Base-by-base conservation (phyloP, 2,888 invertebrate genomes). In the Criorhina ranunculi region DNA sequence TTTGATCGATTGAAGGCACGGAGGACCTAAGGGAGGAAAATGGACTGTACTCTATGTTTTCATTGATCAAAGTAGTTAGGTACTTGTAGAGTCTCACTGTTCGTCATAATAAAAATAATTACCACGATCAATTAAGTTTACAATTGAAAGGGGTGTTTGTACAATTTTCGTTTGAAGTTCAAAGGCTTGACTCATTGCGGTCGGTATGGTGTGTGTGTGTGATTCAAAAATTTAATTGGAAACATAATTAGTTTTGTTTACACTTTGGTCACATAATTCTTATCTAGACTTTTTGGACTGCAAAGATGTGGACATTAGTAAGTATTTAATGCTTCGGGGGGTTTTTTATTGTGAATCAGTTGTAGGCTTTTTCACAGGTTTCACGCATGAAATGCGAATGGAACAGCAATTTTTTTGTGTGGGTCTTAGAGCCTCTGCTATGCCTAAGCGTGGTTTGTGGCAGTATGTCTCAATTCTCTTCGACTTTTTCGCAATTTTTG, bases 91-190 rank as follows among this genome's bases (percentile, higher is more conserved):
- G 24, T 3, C 24, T 4, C 4, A 4, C 4, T 24, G 24, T 24
- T 24, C 24, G 24, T 24, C 24, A 24, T 4, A 24, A 8, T 46
- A 17, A 46, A 19, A 19, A 46, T 24, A 46, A 46, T 46, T 19
- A 46, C 46, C 24, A 8, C 46, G 15, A 46, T 46, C 46, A 46
- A 46, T 46, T 46, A 19, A 46, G 19, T 11, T 46, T 15, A 19
- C 46, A 46, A 11, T 19, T 46, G 19, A 19, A 19, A 46, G 24
- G 46, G n/a, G n/a, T n/a, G n/a, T n/a, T n/a, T 46, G 11, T 17
- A 19, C 6, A 3, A 17, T 5, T 24, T 46, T 17, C 6, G 24
- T 8, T 19, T 46, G 46, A 46, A 19, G 19, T 19, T 19, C 19
- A 19, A 46, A 24, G 46, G 8, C 1, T 17, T 46, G 24, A 24